Evolutionary conservation across 2,888 invertebrate species (phyloP), one percentile per base, ranked within the genome.

Genomic region (Campoletis raptor): DNA sequence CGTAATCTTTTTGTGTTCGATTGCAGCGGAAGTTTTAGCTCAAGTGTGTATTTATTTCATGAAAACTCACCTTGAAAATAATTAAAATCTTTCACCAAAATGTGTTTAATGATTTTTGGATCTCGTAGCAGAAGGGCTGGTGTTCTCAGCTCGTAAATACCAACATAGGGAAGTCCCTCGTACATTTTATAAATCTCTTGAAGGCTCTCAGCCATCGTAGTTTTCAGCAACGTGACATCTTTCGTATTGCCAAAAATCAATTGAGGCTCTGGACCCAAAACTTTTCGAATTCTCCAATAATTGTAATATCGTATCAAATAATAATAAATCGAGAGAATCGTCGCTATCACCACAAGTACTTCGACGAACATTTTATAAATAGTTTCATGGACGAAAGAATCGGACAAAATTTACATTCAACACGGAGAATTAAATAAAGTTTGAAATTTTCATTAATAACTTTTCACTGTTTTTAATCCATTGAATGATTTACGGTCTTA

Each of bases 171-270:
- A 7, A 85, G 87, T 70, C 89, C 88, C 7, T 89, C 87, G 85
- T 89, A 90, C 76, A 90, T 83, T 18, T 88, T 86, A 82, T 92
- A 91, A 45, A 92, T 89, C 4, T 88, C 82, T 66, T 89, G 87
- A 40, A 90, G 80, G 15, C 87, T 87, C 24, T 89, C 84, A 6
- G 85, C 90, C 18, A 91, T 79, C 8, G 89, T 91, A 18, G 88
- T 90, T 57, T 79, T 88, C 15, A 89, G 70, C 7, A 90, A 66
- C 1, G 90, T 90, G 5, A 92, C 88, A 37, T 91, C 89, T 54
- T 87, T 91, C 61, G 92, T 93, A 83, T 94, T 94, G 0, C 94
- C 94, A 67, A 94, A 91, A 6, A 94, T 81, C 0, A 92, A 89
- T 0, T 86, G 64, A 0, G 94, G 94, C 48, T 90, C 87, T 0